phyloP scores from a whole-genome alignment of 2,888 invertebrate species.

The Camponotus fellah region DNA sequence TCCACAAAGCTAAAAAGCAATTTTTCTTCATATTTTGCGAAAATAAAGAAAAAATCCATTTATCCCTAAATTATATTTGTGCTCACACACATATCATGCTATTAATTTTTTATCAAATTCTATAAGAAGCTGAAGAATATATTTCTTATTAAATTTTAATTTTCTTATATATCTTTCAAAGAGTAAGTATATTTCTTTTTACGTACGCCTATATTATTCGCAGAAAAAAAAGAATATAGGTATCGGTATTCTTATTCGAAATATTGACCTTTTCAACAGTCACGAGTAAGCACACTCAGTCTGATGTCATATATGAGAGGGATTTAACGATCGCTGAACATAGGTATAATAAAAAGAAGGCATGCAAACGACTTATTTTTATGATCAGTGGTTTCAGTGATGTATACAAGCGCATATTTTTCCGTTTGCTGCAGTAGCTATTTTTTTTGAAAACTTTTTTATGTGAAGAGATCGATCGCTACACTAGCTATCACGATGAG shows the following conservation, averaged over 20 bases:
- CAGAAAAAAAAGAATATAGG: constrained; percentile 18
- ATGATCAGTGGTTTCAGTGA: constrained; percentile 47
- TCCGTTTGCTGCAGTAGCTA: constrained; percentile 34
- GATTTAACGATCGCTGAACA: constrained; percentile 33
- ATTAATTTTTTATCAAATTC: neutral
- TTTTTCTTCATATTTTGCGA: neutral
- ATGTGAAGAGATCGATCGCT: constrained; percentile 49
- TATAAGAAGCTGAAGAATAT: neutral
- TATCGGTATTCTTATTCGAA: constrained; percentile 6
- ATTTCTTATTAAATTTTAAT: neutral
- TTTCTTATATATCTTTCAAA: neutral
- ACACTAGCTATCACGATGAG: constrained; percentile 48
- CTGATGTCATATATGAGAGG: constrained; percentile 24
- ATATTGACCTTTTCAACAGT: constrained; percentile 49
- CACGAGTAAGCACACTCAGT: constrained; percentile 38
- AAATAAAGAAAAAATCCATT: neutral
- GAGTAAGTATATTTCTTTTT: neutral
- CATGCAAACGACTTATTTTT: constrained; percentile 49
- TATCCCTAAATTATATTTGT: neutral
- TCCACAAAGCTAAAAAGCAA: neutral
- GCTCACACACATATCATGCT: neutral
- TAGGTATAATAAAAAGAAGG: constrained; percentile 46
- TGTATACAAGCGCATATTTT: constrained; percentile 40
- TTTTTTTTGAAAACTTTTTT: constrained; percentile 54
- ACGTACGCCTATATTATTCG: neutral